Evolutionary conservation across 1,140 invertebrate genomes (phyloP), one percentile per base, ranked within the genome.

Genomic region (Hycleus cichorii): DNA sequence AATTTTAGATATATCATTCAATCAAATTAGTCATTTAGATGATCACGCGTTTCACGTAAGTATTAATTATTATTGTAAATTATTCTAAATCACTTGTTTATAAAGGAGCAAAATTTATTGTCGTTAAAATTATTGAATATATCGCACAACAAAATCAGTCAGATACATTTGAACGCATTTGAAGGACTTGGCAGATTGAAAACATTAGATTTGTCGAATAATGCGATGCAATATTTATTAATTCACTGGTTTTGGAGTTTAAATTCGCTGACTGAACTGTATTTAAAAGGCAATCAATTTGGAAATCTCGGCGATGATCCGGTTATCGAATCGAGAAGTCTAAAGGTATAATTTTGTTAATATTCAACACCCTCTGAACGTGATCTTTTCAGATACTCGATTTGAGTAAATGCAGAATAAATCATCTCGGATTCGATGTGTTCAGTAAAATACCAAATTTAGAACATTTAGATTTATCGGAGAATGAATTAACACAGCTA

Each of bases 11-110:
- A 60, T 80, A 32, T 77, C 72, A 53, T 66, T 71, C 39, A 80
- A 80, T 70, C 71, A 71, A 39, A 77, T 80, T 47, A 76, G 68
- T 58, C 73, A 77, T 64, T 57, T 80, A 45, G 74, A 76, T 32
- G 76, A 79, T 57, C 75, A 72, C 64, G 73, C 73, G 65, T 80
- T 80, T 64, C 72, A 74, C 70, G 79, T 80, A 71, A 70, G 69
- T 64, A 49, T 43, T 49, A 44, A 10, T 38, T 11, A 9, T 9
- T 25, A 32, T 12, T 12, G 12, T 42, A 3, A 11, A 39, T 55
- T 24, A 27, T 45, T 7, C 32, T 10, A 49, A 57, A 26, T 25
- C 3, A 12, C 0, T 52, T 59, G 58, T 43, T 45, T 59, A 62
- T 12, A 47, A 26, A 69, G 68, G 49, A 68, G 47, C 11, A 62